These are phyloP conservation scores for Alitta virens DNA, from an alignment of 2,888 invertebrate species.

Conservation along the genomic window DNA sequence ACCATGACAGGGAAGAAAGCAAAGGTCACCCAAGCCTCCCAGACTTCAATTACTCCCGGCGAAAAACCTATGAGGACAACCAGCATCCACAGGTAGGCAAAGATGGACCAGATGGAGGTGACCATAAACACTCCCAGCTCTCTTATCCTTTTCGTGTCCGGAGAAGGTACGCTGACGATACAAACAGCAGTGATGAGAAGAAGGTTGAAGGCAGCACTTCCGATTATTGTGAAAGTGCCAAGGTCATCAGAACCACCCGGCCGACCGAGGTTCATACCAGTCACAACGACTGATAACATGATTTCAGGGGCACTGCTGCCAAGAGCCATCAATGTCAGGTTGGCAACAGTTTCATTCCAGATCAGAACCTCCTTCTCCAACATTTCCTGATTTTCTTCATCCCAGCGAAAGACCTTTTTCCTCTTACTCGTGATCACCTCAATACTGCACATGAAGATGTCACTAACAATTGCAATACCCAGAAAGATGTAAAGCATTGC, in stretches of 20 bases:
- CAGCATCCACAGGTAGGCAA: constrained; percentile 55
- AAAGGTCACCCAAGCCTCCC: constrained; percentile 52
- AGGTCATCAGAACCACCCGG: constrained; percentile 31
- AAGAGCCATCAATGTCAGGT: constrained; percentile 52
- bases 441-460: constrained; percentile 52
- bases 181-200: constrained; percentile 52
- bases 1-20: constrained; percentile 48
- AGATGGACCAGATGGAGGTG: constrained; percentile 49
- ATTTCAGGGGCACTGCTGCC: constrained; percentile 54
- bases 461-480: constrained; percentile 51
- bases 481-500: constrained; percentile 49
- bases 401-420: constrained; percentile 42
- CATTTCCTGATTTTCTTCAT: constrained; percentile 43
- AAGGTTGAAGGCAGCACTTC: constrained; percentile 53
- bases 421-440: constrained; percentile 53
- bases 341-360: constrained; percentile 55
- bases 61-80: constrained; percentile 40
- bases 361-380: constrained; percentile 45
- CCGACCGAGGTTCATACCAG: constrained; percentile 29
- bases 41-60: constrained; percentile 42
- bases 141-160: constrained; percentile 38
- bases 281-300: constrained; percentile 44
- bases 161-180: constrained; percentile 40
- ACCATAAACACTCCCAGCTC: constrained; percentile 50
- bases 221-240: constrained; percentile 53